Evolutionary conservation across 2,888 invertebrate species (phyloP), one percentile per base, ranked within the genome.

Genomic region (Hipparchia sbordonii): DNA sequence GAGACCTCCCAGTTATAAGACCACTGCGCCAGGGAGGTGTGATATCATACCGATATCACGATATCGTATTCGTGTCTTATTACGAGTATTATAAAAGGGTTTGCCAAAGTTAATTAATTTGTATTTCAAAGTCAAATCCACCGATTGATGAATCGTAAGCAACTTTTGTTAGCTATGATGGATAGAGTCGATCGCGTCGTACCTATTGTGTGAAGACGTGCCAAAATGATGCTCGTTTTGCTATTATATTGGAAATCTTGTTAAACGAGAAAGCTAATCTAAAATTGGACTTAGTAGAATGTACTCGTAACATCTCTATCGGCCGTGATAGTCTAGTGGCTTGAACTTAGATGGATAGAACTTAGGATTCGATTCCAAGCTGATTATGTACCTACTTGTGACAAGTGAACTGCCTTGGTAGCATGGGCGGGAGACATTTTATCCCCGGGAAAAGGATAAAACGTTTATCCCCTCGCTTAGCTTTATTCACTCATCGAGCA

Each of bases 101-200:
- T 71, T 73, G 72, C 72, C 70, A 69, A 69, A 78, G 80, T 81
- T 85, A 84, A 87, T 87, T 84, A 85, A 85, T 85, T 84, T 80
- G 79, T 81, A 83, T 84, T 84, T 83, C 83, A 84, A 84, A 83
- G 82, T 79, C 82, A 80, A 82, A 82, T 79, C 82, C 79, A 74
- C 59, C 82, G 81, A 84, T 87, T 82, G 82, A 83, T 82, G 79
- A 80, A 82, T 83, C 77, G 74, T 67, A 70, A 57, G 65, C 61
- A 74, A 80, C 76, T 79, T 80, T 78, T 77, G 79, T 77, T 76
- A 62, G 76, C 69, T 69, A 70, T 79, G 78, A 80, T 78, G 76
- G 78, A 81, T 80, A 76, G 78, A 75, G 68, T 62, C 60, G 69
- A 57, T 70, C 9, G 51, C 72, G 74, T 70, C 77, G 72, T 74